A percentile compares a stretch with the other conserved stretches of the same genome.
Conservation (phyloP, 2,797 vertebrate species). For the Myoxocephalus aenaeus region DNA sequence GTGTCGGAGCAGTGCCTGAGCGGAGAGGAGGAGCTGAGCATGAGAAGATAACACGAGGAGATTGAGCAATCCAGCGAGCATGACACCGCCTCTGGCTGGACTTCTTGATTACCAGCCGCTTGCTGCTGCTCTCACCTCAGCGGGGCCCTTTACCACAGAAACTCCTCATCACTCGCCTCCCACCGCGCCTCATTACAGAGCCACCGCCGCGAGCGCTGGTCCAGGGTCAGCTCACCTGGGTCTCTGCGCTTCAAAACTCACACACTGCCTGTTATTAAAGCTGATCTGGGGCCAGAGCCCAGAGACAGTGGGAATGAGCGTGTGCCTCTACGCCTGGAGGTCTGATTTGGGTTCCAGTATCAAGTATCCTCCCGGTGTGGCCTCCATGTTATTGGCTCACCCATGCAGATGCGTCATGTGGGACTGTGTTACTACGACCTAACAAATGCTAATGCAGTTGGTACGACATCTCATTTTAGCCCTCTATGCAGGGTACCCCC, state of each 20-base stretch:
- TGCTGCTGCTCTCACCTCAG: slow-evolving; percentile 60
- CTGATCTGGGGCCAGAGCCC: slow-evolving; percentile 64
- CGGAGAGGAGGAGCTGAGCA: slow-evolving; percentile 41
- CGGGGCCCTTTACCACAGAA: slow-evolving; percentile 63
- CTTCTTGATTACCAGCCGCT: slow-evolving; percentile 75
- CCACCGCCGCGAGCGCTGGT: slow-evolving; percentile 48
- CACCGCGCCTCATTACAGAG: slow-evolving; percentile 68
- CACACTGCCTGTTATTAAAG: slow-evolving; percentile 59
- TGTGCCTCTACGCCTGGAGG: slow-evolving; percentile 28
- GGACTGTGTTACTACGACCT: slow-evolving; percentile 14
- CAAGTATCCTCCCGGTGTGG: slow-evolving; percentile 40
- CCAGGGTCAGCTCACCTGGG: slow-evolving; percentile 69
- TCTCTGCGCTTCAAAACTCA: slow-evolving; percentile 31
- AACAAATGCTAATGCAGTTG: slow-evolving; percentile 21
- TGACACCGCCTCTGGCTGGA: slow-evolving; percentile 73
- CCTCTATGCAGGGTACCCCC: too few species aligned
- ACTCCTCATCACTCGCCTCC: slow-evolving; percentile 64
- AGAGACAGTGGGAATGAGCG: slow-evolving; percentile 25
- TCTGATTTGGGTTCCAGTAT: slow-evolving; percentile 34
- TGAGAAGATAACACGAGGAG: slow-evolving; percentile 73
- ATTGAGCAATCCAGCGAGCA: slow-evolving; percentile 71
- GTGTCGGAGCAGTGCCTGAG: slow-evolving; percentile 22
- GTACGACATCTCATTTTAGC: not conserved
- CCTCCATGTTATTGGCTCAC: slow-evolving; percentile 35
- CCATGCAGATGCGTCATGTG: slow-evolving; percentile 26